Percentiles rank a stretch among this genome's conserved stretches.
phyloP scores from a whole-genome alignment of 2,113 vertebrate genomes.

The Pteropus alecto region DNA sequence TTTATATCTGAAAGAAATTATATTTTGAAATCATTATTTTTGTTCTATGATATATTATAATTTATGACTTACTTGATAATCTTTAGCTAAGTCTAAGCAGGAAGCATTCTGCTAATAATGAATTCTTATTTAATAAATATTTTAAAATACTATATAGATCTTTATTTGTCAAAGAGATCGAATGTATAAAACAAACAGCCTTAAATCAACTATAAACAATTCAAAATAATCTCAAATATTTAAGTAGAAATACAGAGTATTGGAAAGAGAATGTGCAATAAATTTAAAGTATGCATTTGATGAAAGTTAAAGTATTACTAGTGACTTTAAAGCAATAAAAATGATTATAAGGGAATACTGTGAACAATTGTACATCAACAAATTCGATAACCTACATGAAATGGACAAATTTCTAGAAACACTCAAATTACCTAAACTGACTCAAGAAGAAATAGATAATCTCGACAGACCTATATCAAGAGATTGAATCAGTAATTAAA shows the following conservation, averaged over 20 bases:
- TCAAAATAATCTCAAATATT: conserved; percentile 8
- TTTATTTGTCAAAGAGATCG: not conserved
- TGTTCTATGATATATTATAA: not conserved
- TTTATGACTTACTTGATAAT: not conserved
- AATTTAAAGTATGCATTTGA: not conserved
- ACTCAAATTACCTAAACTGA: not conserved
- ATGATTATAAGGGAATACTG: not conserved
- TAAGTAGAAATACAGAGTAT: not conserved
- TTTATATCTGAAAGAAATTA: conserved; percentile 61
- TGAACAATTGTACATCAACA: not conserved
- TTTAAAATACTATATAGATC: not conserved
- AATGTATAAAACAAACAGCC: not conserved
- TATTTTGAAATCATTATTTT: conserved; percentile 46
- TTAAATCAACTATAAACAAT: conserved; percentile 8
- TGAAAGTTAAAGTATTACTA: not conserved
- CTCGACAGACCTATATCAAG: not conserved
- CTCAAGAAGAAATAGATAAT: conserved; percentile 28
- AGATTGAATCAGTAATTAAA: not conserved
- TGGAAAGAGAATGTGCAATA: not conserved
- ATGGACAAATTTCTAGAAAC: not conserved
- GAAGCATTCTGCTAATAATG: conserved; percentile 18
- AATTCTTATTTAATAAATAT: conserved; percentile 9
- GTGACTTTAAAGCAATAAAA: conserved; percentile 3
- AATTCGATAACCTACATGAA: not conserved
- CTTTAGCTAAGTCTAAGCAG: not conserved